Evolutionary conservation across 2,888 invertebrate species (phyloP).

Genomic region (Sinodicranocentrus sp.): DNA sequence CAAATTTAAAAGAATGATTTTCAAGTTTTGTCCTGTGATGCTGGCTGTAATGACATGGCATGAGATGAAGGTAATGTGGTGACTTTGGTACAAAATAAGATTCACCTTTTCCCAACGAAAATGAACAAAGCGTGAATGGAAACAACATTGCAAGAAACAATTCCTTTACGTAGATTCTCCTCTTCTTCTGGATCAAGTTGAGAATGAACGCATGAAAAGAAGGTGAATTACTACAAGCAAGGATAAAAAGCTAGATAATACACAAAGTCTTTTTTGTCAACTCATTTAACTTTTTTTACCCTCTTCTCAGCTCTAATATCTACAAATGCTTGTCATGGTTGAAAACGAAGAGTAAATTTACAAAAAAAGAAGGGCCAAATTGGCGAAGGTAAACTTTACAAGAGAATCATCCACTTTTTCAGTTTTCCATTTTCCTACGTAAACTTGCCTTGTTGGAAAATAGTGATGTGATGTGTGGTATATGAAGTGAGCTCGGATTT

Average conservation of each 20-base stretch:
- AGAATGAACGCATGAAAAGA: not conserved
- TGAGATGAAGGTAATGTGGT: not conserved
- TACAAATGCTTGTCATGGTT: too few relatives aligned
- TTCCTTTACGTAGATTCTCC: not conserved
- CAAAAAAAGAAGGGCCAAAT: not conserved
- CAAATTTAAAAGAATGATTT: conserved; percentile 27
- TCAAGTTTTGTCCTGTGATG: not conserved
- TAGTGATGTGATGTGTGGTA: too few relatives aligned
- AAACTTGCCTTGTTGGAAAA: too few relatives aligned
- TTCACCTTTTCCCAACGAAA: not conserved
- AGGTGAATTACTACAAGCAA: not conserved
- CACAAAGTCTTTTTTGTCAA: not conserved
- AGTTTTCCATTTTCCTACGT: too few relatives aligned
- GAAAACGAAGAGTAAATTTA: not conserved
- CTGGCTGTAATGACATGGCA: not conserved
- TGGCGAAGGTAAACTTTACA: not conserved
- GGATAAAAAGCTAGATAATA: not conserved
- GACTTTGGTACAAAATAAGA: not conserved
- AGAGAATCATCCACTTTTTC: not conserved
- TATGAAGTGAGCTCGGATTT: too few relatives aligned
- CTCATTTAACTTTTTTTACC: conserved; percentile 1
- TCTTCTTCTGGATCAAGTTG: not conserved
- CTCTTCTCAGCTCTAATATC: too few relatives aligned
- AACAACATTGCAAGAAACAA: not conserved
- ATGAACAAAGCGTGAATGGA: not conserved